Percentiles rank a stretch among this genome's conserved stretches.
phyloP scores from a whole-genome alignment of 2,888 invertebrate species.

The Cantharis nigra region DNA sequence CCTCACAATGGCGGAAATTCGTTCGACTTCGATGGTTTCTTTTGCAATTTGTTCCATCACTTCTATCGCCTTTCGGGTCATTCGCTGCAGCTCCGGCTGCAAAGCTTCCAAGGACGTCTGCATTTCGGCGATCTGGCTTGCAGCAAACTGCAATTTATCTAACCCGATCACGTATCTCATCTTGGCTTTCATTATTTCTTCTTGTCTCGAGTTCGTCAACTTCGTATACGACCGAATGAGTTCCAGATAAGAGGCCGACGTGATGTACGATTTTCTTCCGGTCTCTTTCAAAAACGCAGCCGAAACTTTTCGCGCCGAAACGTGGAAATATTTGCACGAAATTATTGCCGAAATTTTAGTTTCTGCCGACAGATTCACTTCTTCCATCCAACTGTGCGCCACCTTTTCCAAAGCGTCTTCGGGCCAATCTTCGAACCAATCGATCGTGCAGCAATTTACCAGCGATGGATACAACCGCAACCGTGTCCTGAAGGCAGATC shows the following conservation, averaged over 20 bases:
- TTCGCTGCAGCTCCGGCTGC: conserved; percentile 74
- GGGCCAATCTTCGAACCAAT: conserved; percentile 91
- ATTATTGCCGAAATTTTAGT: conserved; percentile 69
- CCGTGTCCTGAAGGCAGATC: conserved; percentile 76
- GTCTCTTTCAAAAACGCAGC: conserved; percentile 66
- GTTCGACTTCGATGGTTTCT: conserved; percentile 78
- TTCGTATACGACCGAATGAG: conserved; percentile 77
- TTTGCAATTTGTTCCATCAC: conserved; percentile 78
- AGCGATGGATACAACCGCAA: conserved; percentile 81
- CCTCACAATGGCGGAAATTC: conserved; percentile 77
- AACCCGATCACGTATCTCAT: conserved; percentile 64
- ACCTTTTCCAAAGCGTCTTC: conserved; percentile 83
- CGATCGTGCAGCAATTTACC: conserved; percentile 87
- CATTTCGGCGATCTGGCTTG: conserved; percentile 77
- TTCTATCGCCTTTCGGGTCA: conserved; percentile 72
- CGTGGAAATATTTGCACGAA: conserved; percentile 88
- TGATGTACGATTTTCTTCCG: conserved; percentile 78
- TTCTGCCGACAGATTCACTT: conserved; percentile 71
- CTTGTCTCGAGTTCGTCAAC: conserved; percentile 73
- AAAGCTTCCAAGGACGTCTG: conserved; percentile 73
- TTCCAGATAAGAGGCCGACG: conserved; percentile 84
- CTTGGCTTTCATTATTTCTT: conserved; percentile 73
- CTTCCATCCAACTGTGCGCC: conserved; percentile 76
- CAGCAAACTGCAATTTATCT: conserved; percentile 77
- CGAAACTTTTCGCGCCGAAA: conserved; percentile 70